phyloP scores from a whole-genome alignment of 2,113 vertebrate genomes.

The Spermophilus dauricus region DNA sequence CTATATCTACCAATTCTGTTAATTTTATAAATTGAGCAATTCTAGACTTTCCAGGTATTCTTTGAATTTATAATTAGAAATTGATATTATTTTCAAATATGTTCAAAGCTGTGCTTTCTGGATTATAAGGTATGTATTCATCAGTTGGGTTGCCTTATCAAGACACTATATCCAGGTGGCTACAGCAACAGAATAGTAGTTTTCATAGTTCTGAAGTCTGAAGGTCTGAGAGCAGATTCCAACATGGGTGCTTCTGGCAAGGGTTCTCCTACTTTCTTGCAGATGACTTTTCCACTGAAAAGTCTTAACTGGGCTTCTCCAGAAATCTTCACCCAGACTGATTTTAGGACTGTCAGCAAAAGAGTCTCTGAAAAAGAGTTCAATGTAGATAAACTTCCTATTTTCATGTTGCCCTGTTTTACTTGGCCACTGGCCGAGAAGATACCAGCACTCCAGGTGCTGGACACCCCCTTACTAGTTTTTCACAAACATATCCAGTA shows the following conservation, averaged over 20 bases:
- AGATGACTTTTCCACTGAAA: not conserved
- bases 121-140: not conserved
- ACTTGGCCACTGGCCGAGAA: no score
- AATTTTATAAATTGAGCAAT: not conserved
- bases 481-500: no score
- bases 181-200: not conserved
- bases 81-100: not conserved
- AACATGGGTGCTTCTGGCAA: not conserved
- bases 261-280: rapidly evolving
- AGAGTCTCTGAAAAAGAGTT: no score
- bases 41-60: not conserved
- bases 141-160: not conserved
- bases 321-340: no score
- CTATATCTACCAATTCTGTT: not conserved
- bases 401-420: no score
- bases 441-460: no score
- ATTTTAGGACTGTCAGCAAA: no score
- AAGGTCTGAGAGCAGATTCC: no score
- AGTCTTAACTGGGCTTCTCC: no score
- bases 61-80: not conserved
- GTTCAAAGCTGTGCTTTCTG: not conserved
- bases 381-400: no score
- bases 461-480: no score
- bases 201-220: not conserved
- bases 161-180: not conserved